Conservation (phyloP, 2,113 vertebrate species). For the Gorsachius goisagi region DNA sequence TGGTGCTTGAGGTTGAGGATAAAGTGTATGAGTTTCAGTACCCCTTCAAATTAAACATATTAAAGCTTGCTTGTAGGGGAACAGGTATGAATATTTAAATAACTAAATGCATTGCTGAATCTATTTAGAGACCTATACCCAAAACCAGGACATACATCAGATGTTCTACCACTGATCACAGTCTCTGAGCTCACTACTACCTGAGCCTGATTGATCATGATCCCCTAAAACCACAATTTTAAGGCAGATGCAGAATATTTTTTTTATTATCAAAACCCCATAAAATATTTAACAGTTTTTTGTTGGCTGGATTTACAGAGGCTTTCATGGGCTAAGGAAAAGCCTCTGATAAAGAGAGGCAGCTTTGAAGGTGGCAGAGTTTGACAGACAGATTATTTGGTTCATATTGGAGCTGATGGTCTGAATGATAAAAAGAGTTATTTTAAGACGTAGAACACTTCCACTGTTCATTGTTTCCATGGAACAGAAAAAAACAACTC, state of each 20-base stretch:
- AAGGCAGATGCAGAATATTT: background rate
- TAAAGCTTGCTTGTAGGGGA: slow-evolving; percentile 37
- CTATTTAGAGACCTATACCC: background rate
- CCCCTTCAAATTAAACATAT: background rate
- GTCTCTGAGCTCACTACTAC: background rate
- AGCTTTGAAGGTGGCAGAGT: background rate
- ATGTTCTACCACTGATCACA: background rate
- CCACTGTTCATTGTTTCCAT: background rate
- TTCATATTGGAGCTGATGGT: background rate
- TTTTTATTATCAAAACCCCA: background rate
- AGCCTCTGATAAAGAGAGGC: background rate
- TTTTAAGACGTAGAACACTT: background rate
- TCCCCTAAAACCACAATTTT: background rate
- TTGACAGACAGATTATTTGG: background rate
- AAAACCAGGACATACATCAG: background rate
- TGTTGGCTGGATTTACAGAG: background rate
- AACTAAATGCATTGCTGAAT: background rate
- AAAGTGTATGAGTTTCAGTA: slow-evolving; percentile 6
- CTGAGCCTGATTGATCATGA: background rate
- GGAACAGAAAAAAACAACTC: background rate
- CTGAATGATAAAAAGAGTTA: background rate
- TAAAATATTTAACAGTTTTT: slow-evolving; percentile 21
- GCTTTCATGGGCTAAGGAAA: background rate
- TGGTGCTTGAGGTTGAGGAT: background rate
- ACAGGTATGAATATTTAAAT: slow-evolving; percentile 53